These are phyloP conservation scores for Rhinophrynus dorsalis DNA, from an alignment of 2,797 vertebrate species.

Conservation along the genomic window DNA sequence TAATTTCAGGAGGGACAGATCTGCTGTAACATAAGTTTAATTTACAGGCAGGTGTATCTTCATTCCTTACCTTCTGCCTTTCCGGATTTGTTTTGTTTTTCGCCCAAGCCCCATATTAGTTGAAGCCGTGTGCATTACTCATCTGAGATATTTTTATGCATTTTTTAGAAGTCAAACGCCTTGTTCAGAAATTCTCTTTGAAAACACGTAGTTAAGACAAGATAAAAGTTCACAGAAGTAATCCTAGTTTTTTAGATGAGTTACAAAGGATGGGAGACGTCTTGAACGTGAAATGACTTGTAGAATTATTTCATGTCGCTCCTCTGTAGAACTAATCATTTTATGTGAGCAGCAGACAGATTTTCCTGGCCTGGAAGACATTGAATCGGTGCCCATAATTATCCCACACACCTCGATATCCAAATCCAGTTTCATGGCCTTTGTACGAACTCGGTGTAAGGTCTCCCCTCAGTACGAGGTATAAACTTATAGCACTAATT, in stretches of 20 bases:
- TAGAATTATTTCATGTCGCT: not conserved
- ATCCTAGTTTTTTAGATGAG: not conserved
- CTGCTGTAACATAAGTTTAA: too few relatives aligned
- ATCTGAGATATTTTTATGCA: too few relatives aligned
- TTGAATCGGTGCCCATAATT: not conserved
- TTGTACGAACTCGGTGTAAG: not conserved
- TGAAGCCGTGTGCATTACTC: too few relatives aligned
- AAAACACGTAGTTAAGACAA: not conserved
- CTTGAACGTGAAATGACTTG: not conserved
- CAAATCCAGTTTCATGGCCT: slow-evolving; percentile 18
- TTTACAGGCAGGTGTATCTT: too few relatives aligned
- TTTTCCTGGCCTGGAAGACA: not conserved
- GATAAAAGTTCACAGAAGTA: not conserved
- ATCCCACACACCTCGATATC: slow-evolving; percentile 13
- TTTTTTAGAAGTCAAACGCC: too few relatives aligned
- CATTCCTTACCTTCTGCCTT: too few relatives aligned
- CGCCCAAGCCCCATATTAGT: too few relatives aligned
- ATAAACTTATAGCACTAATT: not conserved
- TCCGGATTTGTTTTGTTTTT: too few relatives aligned
- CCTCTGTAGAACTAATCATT: slow-evolving; percentile 1
- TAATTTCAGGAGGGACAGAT: too few relatives aligned
- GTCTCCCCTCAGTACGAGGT: not conserved
- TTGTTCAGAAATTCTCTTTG: not conserved
- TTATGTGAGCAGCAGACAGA: slow-evolving; percentile 17
- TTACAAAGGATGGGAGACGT: not conserved